Conservation (phyloP, 2,888 invertebrate genomes). For the Chloromyia formosa region DNA sequence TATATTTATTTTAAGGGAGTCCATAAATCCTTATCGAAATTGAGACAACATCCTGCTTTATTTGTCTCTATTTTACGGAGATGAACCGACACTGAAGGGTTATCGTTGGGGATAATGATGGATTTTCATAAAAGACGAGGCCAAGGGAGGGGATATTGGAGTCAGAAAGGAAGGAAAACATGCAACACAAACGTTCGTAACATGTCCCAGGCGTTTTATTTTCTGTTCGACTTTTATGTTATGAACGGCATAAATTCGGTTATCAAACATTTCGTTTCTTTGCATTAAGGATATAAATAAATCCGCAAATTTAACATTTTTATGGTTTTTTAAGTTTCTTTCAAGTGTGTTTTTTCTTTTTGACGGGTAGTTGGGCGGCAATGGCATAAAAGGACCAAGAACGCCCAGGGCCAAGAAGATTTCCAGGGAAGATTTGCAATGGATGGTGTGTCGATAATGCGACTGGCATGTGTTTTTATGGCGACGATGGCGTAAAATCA, state of each 20-base stretch:
- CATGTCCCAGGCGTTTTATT: conserved; percentile 9
- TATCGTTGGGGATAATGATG: conserved; percentile 32
- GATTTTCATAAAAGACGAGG: too few species aligned
- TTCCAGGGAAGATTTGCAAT: background rate
- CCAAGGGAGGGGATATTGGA: too few species aligned
- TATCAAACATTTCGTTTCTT: conserved; percentile 4
- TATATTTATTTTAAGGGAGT: conserved; percentile 23
- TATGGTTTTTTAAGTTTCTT: conserved; percentile 21
- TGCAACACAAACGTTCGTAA: conserved; percentile 18
- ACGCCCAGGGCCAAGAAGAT: background rate
- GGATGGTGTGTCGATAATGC: conserved; percentile 21
- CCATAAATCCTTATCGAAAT: conserved; percentile 37
- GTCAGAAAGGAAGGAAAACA: background rate
- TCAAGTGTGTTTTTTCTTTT: background rate
- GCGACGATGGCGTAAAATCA: background rate
- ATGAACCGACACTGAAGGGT: conserved; percentile 29
- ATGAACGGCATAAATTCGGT: conserved; percentile 29
- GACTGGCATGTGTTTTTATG: background rate
- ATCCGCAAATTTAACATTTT: conserved; percentile 22
- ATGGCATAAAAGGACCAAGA: background rate
- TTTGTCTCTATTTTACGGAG: conserved; percentile 26
- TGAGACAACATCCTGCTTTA: conserved; percentile 17
- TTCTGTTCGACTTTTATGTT: conserved; percentile 32
- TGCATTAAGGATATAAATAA: background rate
- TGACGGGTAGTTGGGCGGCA: background rate